These are phyloP conservation scores for Agrypnus murinus DNA, from an alignment of 2,888 invertebrate species.

Conservation along the genomic window DNA sequence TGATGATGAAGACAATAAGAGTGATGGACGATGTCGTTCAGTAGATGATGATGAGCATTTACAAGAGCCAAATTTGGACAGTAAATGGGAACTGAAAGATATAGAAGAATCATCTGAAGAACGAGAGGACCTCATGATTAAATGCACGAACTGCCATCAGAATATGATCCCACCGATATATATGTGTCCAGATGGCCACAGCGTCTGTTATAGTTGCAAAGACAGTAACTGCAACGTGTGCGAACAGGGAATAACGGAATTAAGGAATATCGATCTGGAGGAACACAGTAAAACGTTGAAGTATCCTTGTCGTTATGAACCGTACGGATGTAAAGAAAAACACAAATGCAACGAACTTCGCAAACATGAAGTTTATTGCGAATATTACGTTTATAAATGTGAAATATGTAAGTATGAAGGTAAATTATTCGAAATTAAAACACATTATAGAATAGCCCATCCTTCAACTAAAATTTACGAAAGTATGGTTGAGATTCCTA, in stretches of 20 bases:
- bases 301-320: constrained; percentile 45
- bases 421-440: constrained; percentile 36
- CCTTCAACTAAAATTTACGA: constrained; percentile 46
- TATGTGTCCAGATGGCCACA: constrained; percentile 43
- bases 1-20: background rate
- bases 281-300: constrained; percentile 41
- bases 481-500: constrained; percentile 35
- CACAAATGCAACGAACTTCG: constrained; percentile 40
- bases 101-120: constrained; percentile 28
- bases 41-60: background rate
- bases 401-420: constrained; percentile 42
- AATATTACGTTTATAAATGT: constrained; percentile 41
- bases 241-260: constrained; percentile 36
- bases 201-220: constrained; percentile 42
- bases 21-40: background rate
- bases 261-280: constrained; percentile 44
- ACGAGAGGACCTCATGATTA: constrained; percentile 17
- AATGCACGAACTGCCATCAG: constrained; percentile 41
- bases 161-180: constrained; percentile 49
- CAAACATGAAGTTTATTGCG: constrained; percentile 47
- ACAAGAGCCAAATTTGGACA: constrained; percentile 12
- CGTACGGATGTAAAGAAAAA: constrained; percentile 37
- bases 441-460: constrained; percentile 47
- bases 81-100: constrained; percentile 11
- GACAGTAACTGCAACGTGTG: constrained; percentile 29